A percentile compares a stretch with the other conserved stretches of the same genome.
phyloP scores from a whole-genome alignment of 2,888 invertebrate genomes.

The Chesias legatella region DNA sequence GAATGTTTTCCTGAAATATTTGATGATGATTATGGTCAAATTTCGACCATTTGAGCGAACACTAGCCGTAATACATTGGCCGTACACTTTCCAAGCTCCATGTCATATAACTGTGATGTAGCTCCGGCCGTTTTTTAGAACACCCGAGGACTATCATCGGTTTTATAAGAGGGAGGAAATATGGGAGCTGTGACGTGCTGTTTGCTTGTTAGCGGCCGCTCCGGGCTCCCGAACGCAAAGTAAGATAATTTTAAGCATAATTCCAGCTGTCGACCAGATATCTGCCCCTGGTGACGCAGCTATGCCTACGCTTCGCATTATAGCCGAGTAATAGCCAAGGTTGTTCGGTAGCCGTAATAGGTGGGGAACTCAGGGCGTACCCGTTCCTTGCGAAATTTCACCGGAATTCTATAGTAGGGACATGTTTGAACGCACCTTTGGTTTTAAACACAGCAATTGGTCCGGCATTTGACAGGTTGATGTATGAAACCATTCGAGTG shows the following conservation, averaged over 20 bases:
- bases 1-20: too few species aligned
- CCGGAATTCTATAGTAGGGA: slow-evolving; percentile 64
- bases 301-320: slow-evolving; percentile 54
- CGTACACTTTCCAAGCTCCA: slow-evolving; percentile 30
- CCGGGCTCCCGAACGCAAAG: slow-evolving; percentile 51
- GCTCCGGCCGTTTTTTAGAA: slow-evolving; percentile 60
- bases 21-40: too few species aligned
- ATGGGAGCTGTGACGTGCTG: slow-evolving; percentile 60
- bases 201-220: slow-evolving; percentile 59
- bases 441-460: slow-evolving; percentile 68
- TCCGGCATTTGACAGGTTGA: slow-evolving; percentile 69
- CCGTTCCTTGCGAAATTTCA: slow-evolving; percentile 58
- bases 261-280: slow-evolving; percentile 68
- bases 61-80: too few species aligned
- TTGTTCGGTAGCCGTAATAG: slow-evolving; percentile 75
- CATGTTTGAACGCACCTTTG: slow-evolving; percentile 56
- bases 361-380: slow-evolving; percentile 69
- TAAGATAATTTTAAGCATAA: slow-evolving; percentile 68
- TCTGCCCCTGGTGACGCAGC: slow-evolving; percentile 66
- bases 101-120: slow-evolving; percentile 41
- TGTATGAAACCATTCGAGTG: slow-evolving; percentile 56
- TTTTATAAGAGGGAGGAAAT: slow-evolving; percentile 66
- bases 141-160: slow-evolving; percentile 58
- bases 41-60: too few species aligned
- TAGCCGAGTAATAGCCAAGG: slow-evolving; percentile 71